Evolutionary conservation across 2,888 invertebrate genomes (phyloP).

Genomic region (Chalcis sispes): DNA sequence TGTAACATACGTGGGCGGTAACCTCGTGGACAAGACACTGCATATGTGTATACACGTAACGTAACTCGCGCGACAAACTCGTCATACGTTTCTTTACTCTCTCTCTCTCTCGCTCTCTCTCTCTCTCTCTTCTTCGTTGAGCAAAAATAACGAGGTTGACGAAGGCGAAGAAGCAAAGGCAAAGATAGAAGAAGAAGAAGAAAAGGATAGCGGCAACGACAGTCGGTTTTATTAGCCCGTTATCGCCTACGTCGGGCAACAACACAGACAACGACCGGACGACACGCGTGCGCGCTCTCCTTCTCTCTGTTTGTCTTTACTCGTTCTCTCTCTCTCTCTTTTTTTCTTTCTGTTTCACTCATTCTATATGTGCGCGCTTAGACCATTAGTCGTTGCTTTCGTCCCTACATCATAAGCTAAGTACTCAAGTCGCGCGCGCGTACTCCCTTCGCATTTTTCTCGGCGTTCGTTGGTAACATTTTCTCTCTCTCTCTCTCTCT

Average conservation of each 20-base stretch:
- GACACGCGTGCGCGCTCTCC: conserved; percentile 47
- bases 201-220: not conserved
- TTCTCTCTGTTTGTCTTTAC: conserved; percentile 38
- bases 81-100: too few relatives aligned
- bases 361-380: not conserved
- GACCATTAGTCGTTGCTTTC: conserved; percentile 38
- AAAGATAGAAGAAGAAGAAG: too few relatives aligned
- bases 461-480: not conserved
- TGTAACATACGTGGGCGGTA: conserved; percentile 38
- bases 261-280: conserved; percentile 53
- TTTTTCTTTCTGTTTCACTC: not conserved
- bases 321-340: conserved; percentile 1
- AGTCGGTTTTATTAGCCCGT: conserved; percentile 65
- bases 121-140: not conserved
- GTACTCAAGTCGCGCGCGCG: conserved; percentile 15
- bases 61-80: too few relatives aligned
- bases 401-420: conserved; percentile 20
- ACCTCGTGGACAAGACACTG: too few relatives aligned
- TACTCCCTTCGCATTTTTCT: not conserved
- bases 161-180: not conserved
- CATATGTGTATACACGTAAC: too few relatives aligned
- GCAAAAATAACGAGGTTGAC: conserved; percentile 24
- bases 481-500: not conserved
- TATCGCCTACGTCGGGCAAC: conserved; percentile 60
- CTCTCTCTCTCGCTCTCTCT: too few relatives aligned